phyloP scores from a whole-genome alignment of 2,888 invertebrate species.

The Arctia plantaginis region DNA sequence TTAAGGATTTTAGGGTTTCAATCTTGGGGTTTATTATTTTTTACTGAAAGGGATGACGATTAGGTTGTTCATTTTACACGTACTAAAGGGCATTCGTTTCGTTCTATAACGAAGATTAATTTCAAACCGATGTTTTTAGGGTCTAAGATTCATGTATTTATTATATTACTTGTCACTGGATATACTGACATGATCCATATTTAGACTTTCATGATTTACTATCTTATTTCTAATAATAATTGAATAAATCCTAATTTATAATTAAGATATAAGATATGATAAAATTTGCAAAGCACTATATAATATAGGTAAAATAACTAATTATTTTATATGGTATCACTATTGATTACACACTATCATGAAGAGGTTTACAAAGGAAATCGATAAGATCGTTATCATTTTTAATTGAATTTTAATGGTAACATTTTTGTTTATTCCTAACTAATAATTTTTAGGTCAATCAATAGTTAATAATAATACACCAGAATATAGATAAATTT shows the following conservation, averaged over 20 bases:
- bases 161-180: neutral
- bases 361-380: neutral
- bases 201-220: neutral
- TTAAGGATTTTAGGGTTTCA: neutral
- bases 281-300: neutral
- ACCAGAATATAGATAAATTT: neutral
- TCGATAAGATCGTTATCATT: neutral
- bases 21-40: neutral
- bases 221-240: neutral
- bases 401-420: neutral
- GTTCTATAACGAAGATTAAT: neutral
- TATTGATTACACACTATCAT: constrained; percentile 3
- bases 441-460: neutral
- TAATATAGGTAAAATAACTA: neutral
- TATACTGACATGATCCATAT: neutral
- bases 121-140: neutral
- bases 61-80: neutral
- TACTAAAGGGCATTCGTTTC: neutral
- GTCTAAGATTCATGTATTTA: neutral
- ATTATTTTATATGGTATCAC: neutral
- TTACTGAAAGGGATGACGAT: neutral
- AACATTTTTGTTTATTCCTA: neutral
- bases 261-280: neutral
- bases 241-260: neutral
- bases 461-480: neutral